These are phyloP conservation scores for Chelmon rostratus DNA, from an alignment of 2,797 vertebrate species.

Conservation along the genomic window DNA sequence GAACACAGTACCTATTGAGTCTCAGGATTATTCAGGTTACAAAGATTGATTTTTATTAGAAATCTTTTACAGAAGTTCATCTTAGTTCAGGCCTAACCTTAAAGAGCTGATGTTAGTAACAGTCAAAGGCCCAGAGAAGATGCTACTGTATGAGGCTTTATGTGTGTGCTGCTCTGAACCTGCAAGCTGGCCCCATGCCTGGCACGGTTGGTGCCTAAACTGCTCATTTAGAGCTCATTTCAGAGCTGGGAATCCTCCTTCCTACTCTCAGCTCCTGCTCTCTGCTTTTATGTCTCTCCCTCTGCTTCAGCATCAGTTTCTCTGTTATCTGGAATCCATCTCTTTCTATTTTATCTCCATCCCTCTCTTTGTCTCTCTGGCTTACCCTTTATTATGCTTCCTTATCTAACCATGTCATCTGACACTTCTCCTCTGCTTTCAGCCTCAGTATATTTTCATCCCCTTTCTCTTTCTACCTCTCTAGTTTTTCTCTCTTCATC, in stretches of 20 bases:
- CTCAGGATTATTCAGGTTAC: neutral
- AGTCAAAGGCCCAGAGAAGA: neutral
- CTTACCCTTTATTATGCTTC: conserved; percentile 64
- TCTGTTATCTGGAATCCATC: conserved; percentile 70
- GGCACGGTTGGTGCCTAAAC: conserved; percentile 52
- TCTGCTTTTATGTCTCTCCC: conserved; percentile 47
- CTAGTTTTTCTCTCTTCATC: conserved; percentile 58
- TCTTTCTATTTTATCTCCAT: conserved; percentile 62
- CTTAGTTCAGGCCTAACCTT: neutral
- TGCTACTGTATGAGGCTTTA: conserved; percentile 6
- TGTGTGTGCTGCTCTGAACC: conserved; percentile 44
- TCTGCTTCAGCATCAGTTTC: conserved; percentile 51
- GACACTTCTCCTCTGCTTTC: conserved; percentile 71
- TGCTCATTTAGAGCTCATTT: conserved; percentile 60
- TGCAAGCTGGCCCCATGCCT: conserved; percentile 43
- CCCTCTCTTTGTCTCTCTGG: conserved; percentile 63
- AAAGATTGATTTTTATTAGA: neutral
- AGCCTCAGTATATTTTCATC: conserved; percentile 64
- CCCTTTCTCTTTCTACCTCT: conserved; percentile 51
- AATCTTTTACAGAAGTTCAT: neutral
- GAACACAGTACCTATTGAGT: neutral
- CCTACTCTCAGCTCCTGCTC: conserved; percentile 41
- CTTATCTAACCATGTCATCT: conserved; percentile 72
- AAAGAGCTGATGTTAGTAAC: conserved; percentile 5
- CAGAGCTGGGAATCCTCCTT: conserved; percentile 50